These are phyloP conservation scores for Ptilodon capucinus DNA, from an alignment of 2,888 invertebrate genomes.

Conservation along the genomic window DNA sequence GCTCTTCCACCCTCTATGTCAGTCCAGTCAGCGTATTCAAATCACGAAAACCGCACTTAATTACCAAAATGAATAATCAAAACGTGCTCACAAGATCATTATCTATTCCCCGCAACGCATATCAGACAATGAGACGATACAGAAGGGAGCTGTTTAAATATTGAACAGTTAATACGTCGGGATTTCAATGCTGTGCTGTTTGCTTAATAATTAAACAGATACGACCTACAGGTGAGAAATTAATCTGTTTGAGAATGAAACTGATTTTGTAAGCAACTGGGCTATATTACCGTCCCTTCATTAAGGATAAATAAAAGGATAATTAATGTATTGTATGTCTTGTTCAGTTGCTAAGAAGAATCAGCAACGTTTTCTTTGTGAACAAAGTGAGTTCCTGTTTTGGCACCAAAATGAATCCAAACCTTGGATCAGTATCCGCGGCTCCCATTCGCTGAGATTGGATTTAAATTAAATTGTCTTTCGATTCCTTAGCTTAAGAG, in stretches of 20 bases:
- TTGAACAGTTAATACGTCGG: conserved; percentile 27
- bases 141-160: conserved; percentile 20
- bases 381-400: too few relatives aligned
- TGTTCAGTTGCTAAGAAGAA: too few relatives aligned
- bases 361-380: too few relatives aligned
- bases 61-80: neutral
- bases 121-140: neutral
- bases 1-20: too few relatives aligned
- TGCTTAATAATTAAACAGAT: conserved; percentile 40
- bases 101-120: neutral
- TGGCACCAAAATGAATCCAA: neutral
- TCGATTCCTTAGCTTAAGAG: conserved; percentile 21
- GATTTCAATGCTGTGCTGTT: conserved; percentile 38
- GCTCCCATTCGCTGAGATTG: conserved; percentile 12
- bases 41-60: neutral
- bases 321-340: too few relatives aligned
- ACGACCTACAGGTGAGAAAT: conserved; percentile 17
- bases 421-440: neutral
- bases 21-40: neutral
- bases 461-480: conserved; percentile 32
- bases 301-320: too few relatives aligned
- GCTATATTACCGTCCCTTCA: too few relatives aligned
- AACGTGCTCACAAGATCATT: neutral
- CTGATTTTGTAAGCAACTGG: too few relatives aligned
- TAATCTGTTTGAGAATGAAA: conserved; percentile 17